Evolutionary conservation across 2,797 vertebrate species (phyloP), one percentile per base, ranked within the genome.

Genomic region (Phalloptychus januarius): DNA sequence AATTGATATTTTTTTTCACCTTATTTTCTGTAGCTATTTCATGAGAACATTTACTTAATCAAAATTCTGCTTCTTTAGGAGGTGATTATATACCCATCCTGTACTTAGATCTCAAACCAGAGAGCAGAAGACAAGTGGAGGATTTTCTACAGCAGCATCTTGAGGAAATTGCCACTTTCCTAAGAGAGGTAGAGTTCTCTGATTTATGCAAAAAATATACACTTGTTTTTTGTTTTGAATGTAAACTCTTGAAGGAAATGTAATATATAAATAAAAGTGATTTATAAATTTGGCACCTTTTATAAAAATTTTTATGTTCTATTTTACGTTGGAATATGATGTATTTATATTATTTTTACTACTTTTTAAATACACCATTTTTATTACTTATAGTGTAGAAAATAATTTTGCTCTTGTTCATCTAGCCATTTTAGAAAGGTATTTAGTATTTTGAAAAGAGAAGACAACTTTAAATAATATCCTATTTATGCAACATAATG

Each of bases 401-500:
- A 58, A 44, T 75, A 86, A 72, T 72, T 15, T 69, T 16, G 3
- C 38, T 67, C 69, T 65, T 63, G 2, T 76, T 5, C 71, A 45
- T 70, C 52, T 25, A 65, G 0, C 13, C 23, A 0, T 23, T 45
- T 78, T 72, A 70, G 69, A 75, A 72, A 13, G 38, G 4, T 58
- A 28, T 61, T 58, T 36, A 58, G 13, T 74, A 20, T 74, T 69
- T 33, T 78, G 52, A 70, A n/a, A 77, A 63, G 67, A 13, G 74
- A 20, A 61, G 16, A 86, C 5, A 70, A 70, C 12, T 15, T 15
- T 44, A 70, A 70, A 70, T n/a, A 42, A 40, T 7, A n/a, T 48
- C n/a, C 71, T 7, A 77, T 83, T 86, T 85, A 83, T 78, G 45
- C 71, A 42, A 77, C 75, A 77, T 56, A 74, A 71, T 81, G 77